Conservation (phyloP, 2,113 vertebrate genomes). For the Oreochromis niloticus region DNA sequence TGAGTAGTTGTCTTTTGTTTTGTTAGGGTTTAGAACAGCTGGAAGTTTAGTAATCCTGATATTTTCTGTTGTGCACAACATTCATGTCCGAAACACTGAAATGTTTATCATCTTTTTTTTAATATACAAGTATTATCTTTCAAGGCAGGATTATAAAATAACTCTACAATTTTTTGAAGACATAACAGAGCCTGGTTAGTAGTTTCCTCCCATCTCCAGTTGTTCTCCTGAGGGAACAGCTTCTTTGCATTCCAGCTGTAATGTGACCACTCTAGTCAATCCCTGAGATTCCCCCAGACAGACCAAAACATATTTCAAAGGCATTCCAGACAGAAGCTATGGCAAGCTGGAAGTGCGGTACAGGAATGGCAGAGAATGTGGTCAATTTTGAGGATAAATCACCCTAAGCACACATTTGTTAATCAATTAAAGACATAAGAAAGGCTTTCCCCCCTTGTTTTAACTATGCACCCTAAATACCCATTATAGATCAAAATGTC, state of each 20-base stretch:
- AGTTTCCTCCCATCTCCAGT: neutral
- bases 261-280: neutral
- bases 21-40: neutral
- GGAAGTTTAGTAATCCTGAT: neutral
- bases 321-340: neutral
- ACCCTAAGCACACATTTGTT: neutral
- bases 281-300: neutral
- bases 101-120: neutral
- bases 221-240: neutral
- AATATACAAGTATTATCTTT: neutral
- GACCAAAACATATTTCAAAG: neutral
- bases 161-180: neutral
- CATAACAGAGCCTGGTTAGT: neutral
- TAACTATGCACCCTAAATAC: neutral
- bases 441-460: rapidly evolving
- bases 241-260: neutral
- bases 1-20: neutral
- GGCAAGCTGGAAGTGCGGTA: neutral
- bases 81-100: neutral
- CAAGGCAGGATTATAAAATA: neutral
- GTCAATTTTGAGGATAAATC: neutral
- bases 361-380: neutral
- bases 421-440: neutral
- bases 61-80: neutral
- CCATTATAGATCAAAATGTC: neutral